Percentiles rank a stretch among this genome's conserved stretches.
These are phyloP conservation scores for Alosa sapidissima DNA, from an alignment of 2,797 vertebrate genomes.

Conservation along the genomic window DNA sequence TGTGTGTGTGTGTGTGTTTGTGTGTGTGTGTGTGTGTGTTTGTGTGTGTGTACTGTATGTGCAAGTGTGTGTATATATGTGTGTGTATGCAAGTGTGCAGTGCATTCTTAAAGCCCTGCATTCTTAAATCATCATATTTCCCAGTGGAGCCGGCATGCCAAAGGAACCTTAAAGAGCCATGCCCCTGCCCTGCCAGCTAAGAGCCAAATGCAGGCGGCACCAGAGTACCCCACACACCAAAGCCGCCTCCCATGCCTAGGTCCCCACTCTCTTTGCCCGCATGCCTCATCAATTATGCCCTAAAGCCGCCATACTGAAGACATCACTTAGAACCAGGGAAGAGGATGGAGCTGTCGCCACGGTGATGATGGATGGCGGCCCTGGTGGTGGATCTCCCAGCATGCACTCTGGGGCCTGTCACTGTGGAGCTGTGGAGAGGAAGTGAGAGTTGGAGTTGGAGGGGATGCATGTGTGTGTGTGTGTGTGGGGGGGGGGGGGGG, in stretches of 20 bases:
- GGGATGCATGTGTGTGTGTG: too few relatives aligned
- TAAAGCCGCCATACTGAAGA: constrained; percentile 76
- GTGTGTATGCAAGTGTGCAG: not conserved
- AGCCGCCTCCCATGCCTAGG: not conserved
- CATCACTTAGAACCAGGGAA: constrained; percentile 73
- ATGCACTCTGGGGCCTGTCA: constrained; percentile 62
- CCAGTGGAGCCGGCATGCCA: not conserved
- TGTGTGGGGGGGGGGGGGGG: too few relatives aligned
- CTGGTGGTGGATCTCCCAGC: constrained; percentile 63
- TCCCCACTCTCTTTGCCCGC: not conserved
- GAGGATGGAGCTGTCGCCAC: constrained; percentile 64
- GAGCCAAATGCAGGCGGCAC: not conserved
- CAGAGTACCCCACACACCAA: not conserved
- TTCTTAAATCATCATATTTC: not conserved
- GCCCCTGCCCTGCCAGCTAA: not conserved
- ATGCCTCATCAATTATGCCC: constrained; percentile 72
- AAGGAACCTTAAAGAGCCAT: not conserved
- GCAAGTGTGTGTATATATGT: not conserved
- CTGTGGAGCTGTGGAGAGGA: constrained; percentile 12
- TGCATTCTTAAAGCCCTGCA: not conserved
- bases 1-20: too few relatives aligned
- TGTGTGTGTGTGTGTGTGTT: not conserved
- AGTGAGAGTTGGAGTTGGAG: constrained; percentile 46
- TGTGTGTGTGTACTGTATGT: not conserved
- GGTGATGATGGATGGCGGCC: constrained; percentile 68